These are phyloP conservation scores for Brachionus asplanchnoidis DNA, from an alignment of 1,140 invertebrate species.

Conservation along the genomic window DNA sequence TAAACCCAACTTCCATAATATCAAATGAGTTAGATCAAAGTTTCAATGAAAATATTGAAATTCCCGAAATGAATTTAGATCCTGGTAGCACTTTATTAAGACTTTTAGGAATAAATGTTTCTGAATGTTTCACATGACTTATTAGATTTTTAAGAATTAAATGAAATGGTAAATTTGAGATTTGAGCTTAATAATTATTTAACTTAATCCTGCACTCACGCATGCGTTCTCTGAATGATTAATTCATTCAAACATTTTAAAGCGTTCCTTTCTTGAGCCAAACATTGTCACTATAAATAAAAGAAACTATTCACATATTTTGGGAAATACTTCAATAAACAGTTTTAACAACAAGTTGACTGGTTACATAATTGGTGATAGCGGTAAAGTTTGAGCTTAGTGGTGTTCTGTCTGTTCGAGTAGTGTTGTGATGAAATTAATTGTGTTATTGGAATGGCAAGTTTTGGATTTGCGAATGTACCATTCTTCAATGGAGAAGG, in stretches of 20 bases:
- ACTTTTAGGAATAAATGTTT: no score
- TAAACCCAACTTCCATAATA: no score
- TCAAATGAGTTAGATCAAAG: no score
- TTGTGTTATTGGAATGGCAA: background rate
- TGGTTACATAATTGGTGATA: background rate
- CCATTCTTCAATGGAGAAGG: background rate
- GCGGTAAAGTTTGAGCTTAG: background rate
- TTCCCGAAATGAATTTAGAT: no score
- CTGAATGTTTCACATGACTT: background rate
- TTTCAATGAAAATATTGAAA: no score
- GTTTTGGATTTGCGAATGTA: background rate
- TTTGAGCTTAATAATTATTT: background rate
- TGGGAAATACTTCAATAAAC: background rate
- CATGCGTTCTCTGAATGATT: background rate
- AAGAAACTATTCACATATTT: background rate
- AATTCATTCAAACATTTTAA: background rate
- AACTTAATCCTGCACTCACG: background rate
- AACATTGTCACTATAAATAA: no score
- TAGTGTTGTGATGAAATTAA: background rate
- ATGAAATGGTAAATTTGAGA: background rate
- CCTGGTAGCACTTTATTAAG: no score
- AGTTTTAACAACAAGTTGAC: background rate
- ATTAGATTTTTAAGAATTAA: background rate
- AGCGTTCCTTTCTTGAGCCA: background rate
- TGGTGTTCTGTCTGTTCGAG: background rate